Base-by-base conservation (phyloP, 92 coral and sea anemone species). In the Epizoanthus rinbou region DNA sequence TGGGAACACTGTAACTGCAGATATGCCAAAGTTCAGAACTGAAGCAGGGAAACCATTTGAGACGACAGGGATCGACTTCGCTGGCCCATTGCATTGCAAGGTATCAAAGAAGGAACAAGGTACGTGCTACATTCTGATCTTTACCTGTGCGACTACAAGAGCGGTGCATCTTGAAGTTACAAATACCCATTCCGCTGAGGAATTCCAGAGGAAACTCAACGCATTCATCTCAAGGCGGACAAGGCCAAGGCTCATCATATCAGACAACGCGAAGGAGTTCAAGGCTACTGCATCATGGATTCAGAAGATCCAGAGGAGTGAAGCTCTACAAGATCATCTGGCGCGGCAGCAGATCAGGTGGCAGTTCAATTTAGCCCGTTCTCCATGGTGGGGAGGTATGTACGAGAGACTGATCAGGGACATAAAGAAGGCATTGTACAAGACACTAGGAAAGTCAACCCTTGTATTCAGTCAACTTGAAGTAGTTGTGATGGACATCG, bases 311-410 rank as follows among this genome's bases (percentile, higher is more conserved):
- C 21, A 76, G 0, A 84, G 79, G 80, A 76, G 74, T 23, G 88
- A 72, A 59, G 47, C 16, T 63, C 28, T 90, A 23, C 93, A 90
- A 78, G 73, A 76, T 74, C 80, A 24, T 33, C 72, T 90, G 17
- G 80, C 86, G 17, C 70, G 65, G 31, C 86, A 87, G 59, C 57
- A 87, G 37, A 80, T 90, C 4, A 73, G 5, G 13, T 87, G 89
- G 86, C 86, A 80, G 80, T 90, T 90, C 75, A 90, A 68, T 62
- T 86, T 90, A 60, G 63, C 91, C 13, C 80, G 71, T 59, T 74
- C 92, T 9, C 89, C 91, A 37, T 86, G 87, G 79, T 75, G 80
- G 90, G 87, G 88, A 43, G 90, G 88, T 11, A 75, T 89, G 81
- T 87, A 83, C 24, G 89, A 87, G 45, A 1, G 87, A 24, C 79